A percentile compares a stretch with the other conserved stretches of the same genome.
Evolutionary conservation across 2,888 invertebrate genomes (phyloP).

Genomic region (Acleris literana): DNA sequence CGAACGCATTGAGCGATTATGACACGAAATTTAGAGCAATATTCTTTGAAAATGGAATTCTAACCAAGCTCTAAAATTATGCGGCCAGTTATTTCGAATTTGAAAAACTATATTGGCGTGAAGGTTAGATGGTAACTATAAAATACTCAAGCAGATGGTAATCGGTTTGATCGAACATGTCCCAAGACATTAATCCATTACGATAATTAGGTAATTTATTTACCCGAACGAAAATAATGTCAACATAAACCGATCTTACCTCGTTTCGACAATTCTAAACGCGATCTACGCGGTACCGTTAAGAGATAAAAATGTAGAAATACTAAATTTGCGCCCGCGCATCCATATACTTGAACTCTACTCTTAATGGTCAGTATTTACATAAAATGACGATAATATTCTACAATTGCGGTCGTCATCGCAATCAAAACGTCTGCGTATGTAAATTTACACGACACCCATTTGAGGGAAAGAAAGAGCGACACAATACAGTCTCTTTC

Average conservation of each 20-base stretch:
- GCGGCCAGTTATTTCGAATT: neutral
- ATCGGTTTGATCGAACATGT: constrained; percentile 27
- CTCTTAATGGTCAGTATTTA: constrained; percentile 56
- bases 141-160: constrained; percentile 22
- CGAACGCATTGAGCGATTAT: constrained; percentile 74
- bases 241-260: constrained; percentile 35
- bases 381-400: constrained; percentile 74
- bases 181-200: constrained; percentile 31
- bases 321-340: constrained; percentile 68
- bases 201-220: constrained; percentile 37
- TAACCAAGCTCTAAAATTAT: constrained; percentile 9
- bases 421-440: constrained; percentile 56
- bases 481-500: constrained; percentile 33
- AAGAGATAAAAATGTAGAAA: constrained; percentile 55
- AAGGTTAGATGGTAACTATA: constrained; percentile 4
- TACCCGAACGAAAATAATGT: constrained; percentile 26
- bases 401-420: constrained; percentile 68
- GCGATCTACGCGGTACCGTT: constrained; percentile 54
- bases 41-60: constrained; percentile 42
- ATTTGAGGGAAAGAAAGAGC: constrained; percentile 37
- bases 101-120: neutral
- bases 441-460: constrained; percentile 58
- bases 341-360: constrained; percentile 46
- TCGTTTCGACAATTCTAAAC: constrained; percentile 43
- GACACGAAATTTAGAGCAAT: constrained; percentile 69